Base-by-base conservation (phyloP, 2,888 invertebrate species). In the Macaria notata region DNA sequence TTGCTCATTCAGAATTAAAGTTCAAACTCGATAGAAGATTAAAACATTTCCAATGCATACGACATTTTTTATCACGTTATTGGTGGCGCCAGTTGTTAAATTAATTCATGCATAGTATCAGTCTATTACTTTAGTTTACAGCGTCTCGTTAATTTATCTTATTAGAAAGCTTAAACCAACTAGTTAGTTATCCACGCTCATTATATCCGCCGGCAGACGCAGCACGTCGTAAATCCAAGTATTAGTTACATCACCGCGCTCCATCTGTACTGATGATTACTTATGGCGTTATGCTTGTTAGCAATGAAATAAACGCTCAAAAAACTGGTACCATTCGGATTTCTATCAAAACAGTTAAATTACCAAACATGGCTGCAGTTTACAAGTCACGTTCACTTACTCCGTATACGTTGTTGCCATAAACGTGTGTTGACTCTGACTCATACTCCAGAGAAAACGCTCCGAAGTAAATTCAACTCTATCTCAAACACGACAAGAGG, bases 301-400 rank as follows among this genome's bases (percentile, higher is more conserved):
- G 50, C 47, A 54, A 30, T 41, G 19, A 33, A 46, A 54, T 43
- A 53, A 49, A 49, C 50, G 52, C 49, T 49, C 44, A 47, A 33
- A 52, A 54, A 56, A 58, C 48, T 59, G 60, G 56, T 67, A 60
- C 65, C 64, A 63, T 65, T 72, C 64, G 66, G 72, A 71, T 69
- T 69, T 69, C 72, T 78, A 78, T 74, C 71, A 72, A 70, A 75
- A 73, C 71, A 69, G 72, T 76, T 67, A 71, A 82, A 84, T 83
- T 62, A 71, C 86, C 82, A 81, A 79, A 81, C 78, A 84, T 70
- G 81, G 84, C 58, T 59, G 52, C 69, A 70, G 71, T 70, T 73
- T 68, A 65, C 74, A 70, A 77, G 77, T 75, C 79, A 76, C 78
- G 78, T 78, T 73, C 61, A 58, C 60, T 65, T 75, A 71, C 69